Evolutionary conservation across 2,113 vertebrate species (phyloP).

Genomic region (Pterophyllum scalare): DNA sequence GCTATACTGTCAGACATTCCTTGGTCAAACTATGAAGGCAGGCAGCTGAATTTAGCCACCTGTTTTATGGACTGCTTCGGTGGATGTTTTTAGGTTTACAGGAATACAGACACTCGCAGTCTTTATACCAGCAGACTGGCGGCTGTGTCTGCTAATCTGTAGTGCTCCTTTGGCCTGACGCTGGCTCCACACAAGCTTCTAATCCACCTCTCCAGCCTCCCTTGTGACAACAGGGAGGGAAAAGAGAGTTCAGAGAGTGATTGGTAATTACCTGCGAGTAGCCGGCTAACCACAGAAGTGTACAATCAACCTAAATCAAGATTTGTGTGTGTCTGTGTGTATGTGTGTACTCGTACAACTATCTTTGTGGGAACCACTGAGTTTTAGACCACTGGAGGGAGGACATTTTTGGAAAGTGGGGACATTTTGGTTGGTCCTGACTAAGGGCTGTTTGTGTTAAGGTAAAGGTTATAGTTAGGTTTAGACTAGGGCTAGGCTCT

Average conservation of each 20-base stretch:
- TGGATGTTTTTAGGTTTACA: conserved; percentile 67
- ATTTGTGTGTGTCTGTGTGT: conserved; percentile 16
- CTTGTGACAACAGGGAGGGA: conserved; percentile 47
- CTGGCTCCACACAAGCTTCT: conserved; percentile 46
- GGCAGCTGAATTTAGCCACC: conserved; percentile 66
- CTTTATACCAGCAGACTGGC: conserved; percentile 43
- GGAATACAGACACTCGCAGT: conserved; percentile 43
- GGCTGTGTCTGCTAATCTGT: conserved; percentile 39
- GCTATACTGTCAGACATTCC: conserved; percentile 58
- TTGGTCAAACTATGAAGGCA: conserved; percentile 47
- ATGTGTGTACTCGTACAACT: conserved; percentile 6
- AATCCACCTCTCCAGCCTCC: conserved; percentile 52
- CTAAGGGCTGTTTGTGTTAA: background rate
- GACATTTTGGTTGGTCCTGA: background rate
- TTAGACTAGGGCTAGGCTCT: background rate
- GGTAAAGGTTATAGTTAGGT: background rate
- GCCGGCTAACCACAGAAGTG: conserved; percentile 51
- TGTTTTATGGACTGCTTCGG: conserved; percentile 71
- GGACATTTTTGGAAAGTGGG: background rate
- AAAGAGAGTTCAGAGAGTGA: conserved; percentile 56
- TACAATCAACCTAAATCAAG: conserved; percentile 58
- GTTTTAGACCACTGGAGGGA: background rate
- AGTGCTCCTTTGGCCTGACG: conserved; percentile 19
- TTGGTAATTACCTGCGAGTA: conserved; percentile 69
- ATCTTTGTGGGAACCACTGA: background rate